Evolutionary conservation across 1,140 invertebrate genomes (phyloP), one percentile per base, ranked within the genome.

Genomic region (Dendroctonus ponderosae): DNA sequence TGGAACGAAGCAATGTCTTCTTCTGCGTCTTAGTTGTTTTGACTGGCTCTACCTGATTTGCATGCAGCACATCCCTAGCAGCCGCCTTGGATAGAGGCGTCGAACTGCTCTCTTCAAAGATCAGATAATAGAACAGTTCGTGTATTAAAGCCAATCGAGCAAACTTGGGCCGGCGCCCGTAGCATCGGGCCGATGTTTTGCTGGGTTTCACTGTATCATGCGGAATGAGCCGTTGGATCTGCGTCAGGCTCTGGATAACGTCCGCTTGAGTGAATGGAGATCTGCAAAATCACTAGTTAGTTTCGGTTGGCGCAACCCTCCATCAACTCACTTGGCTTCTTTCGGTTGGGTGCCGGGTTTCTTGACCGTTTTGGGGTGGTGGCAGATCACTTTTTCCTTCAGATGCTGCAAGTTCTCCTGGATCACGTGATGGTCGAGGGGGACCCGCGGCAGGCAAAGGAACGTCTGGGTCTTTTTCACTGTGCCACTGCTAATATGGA

Each of bases 101-200:
- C 3, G 65, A 26, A 8, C 52, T 62, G 12, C 56, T 43, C 48
- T 53, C 40, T 7, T 66, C 62, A 48, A 87, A 86, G 2, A 88
- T 79, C 5, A 92, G 71, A 75, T 91, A 91, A 76, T 82, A 91
- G 0, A 93, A 70, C 52, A 89, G 82, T 66, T 85, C 79, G 71
- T 93, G 90, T 12, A 93, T 69, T 11, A 83, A 77, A 68, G 84
- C 78, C 78, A 89, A 85, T 40, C 89, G 79, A 3, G 86, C 74
- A 70, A 91, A 89, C 77, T 91, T 92, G 0, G 90, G 89, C 38
- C 58, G 52, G 39, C 56, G 67, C 12, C 76, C 76, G 48, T 75
- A 74, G 1, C 53, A 39, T 53, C 60, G 71, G n/a, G 70, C 71
- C 5, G 49, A 14, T 5, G 38, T 44, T 46, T 39, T 62, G n/a